Evolutionary conservation across 2,888 invertebrate genomes (phyloP), one percentile per base, ranked within the genome.

Genomic region (Subacronicta megacephala): DNA sequence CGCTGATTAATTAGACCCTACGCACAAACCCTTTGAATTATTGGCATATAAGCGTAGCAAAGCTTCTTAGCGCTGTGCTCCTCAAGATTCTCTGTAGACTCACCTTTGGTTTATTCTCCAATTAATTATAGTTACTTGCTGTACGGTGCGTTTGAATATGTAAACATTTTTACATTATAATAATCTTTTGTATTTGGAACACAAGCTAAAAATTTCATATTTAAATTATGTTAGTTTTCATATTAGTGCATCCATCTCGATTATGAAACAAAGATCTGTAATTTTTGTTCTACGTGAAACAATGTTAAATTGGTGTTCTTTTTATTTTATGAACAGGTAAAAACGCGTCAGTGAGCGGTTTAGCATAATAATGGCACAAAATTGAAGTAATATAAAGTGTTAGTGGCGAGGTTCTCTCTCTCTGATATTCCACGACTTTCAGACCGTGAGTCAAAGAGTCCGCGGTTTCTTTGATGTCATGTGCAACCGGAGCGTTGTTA

Each of bases 1-100:
- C 82, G 78, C 85, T 89, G 85, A 90, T 90, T 89, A 90, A 89
- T 89, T 86, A 88, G 84, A 78, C 83, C 77, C 79, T 72, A 72
- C 83, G 75, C 76, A 70, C 81, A 81, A 84, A 80, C 83, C 84
- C 83, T 84, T 85, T 89, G 82, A 88, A 89, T 89, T 84, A 90
- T 88, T 90, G 81, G 69, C 72, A 78, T 79, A 75, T 81, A 78
- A 82, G 80, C 78, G 80, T 75, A 75, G 81, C 80, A 81, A 87
- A 88, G 84, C 85, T 84, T 70, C 85, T 88, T 87, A 89, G 82
- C 82, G 81, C 83, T 80, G 77, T 77, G 72, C 78, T 81, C 67
- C 69, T 73, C 67, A 75, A 82, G 75, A 81, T 81, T 82, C 78
- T 81, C 80, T 72, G 73, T 65, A 72, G 72, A 81, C 77, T 74